These are phyloP conservation scores for Excalfactoria chinensis DNA, from an alignment of 2,113 vertebrate species.

Conservation along the genomic window DNA sequence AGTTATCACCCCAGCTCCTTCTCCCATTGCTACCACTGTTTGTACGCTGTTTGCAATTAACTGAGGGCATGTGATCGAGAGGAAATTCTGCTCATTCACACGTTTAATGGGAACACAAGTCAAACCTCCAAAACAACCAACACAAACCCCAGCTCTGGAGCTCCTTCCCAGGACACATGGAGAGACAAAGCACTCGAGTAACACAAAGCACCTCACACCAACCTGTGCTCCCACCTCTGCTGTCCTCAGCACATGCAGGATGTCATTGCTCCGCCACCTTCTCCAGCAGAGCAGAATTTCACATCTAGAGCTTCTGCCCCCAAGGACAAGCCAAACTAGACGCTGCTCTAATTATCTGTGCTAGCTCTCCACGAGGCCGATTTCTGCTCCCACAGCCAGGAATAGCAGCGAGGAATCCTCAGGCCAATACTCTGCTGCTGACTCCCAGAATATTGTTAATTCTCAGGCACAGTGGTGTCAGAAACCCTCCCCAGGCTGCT, in stretches of 20 bases:
- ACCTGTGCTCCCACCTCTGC: not conserved
- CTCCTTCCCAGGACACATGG: not conserved
- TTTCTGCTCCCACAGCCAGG: constrained; percentile 59
- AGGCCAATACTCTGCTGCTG: constrained; percentile 13
- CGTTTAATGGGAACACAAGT: not conserved
- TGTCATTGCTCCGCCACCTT: not conserved
- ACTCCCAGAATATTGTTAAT: not conserved
- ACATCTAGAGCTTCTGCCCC: constrained; percentile 57
- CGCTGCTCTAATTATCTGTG: constrained; percentile 60
- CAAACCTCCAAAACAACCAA: not conserved
- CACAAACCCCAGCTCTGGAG: not conserved
- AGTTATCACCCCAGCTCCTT: not conserved
- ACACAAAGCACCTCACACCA: accelerated
- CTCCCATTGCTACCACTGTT: accelerated
- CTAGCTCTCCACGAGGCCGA: constrained; percentile 40
- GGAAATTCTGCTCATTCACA: not conserved
- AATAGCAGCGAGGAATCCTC: constrained; percentile 70
- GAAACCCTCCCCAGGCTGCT: not conserved
- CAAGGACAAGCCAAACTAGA: constrained; percentile 56
- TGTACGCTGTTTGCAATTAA: not conserved
- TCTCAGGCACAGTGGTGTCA: constrained; percentile 24
- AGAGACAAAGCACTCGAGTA: not conserved
- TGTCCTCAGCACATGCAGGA: not conserved
- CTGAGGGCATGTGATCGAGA: accelerated
- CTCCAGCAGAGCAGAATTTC: not conserved